phyloP scores from a whole-genome alignment of 2,888 invertebrate genomes.

The Podotricha telesiphe region DNA sequence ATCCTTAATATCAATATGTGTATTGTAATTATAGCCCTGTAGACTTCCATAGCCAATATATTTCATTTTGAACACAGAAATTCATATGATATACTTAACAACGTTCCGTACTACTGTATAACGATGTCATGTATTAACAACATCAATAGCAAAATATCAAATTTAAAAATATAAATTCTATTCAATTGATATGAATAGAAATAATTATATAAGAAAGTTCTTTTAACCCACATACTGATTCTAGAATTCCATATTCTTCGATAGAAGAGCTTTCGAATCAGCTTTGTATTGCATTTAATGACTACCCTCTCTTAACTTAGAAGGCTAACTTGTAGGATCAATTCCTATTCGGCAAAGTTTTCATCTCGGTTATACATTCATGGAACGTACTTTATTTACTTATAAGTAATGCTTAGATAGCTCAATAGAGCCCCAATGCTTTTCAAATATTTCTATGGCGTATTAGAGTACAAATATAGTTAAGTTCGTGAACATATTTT shows the following conservation, averaged over 20 bases:
- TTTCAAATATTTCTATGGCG: constrained; percentile 19
- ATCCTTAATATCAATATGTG: too few relatives aligned
- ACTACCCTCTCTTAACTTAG: constrained; percentile 23
- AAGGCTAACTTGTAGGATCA: constrained; percentile 19
- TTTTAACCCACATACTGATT: constrained; percentile 7
- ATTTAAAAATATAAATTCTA: neutral
- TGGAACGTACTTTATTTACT: constrained; percentile 11
- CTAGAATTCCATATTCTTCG: neutral
- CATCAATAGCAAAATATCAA: neutral
- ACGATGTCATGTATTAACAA: neutral
- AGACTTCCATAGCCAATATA: neutral
- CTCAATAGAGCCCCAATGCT: neutral
- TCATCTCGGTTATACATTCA: constrained; percentile 16
- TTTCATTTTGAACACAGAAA: neutral
- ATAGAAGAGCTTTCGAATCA: constrained; percentile 1
- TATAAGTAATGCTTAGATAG: constrained; percentile 8
- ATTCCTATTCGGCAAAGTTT: constrained; percentile 10
- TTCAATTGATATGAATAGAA: constrained; percentile 17
- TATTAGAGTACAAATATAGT: neutral
- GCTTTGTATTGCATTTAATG: constrained; percentile 26
- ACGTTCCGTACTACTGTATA: neutral
- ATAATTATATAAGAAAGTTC: constrained; percentile 11
- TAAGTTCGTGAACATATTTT: constrained; percentile 8
- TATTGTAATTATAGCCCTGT: neutral
- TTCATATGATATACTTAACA: neutral